Evolutionary conservation across 23 tunicate species (phyloP).

Genomic region (Halocynthia aurantium): DNA sequence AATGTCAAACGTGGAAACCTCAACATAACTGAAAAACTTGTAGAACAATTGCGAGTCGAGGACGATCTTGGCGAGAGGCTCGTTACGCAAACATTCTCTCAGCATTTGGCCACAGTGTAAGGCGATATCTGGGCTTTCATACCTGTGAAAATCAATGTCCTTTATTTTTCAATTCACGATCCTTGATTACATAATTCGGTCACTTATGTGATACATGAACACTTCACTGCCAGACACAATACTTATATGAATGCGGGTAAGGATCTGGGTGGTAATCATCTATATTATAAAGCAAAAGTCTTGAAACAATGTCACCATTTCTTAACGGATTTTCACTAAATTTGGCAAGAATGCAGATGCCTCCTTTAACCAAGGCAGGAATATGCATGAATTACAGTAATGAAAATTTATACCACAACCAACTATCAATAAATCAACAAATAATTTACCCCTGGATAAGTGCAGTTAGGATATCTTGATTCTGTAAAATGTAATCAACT

Average conservation of each 20-base stretch:
- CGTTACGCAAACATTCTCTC: slow-evolving; percentile 79
- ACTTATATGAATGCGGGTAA: no score
- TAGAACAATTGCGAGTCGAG: slow-evolving; percentile 51
- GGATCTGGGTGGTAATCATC: no score
- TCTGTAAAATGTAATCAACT: slow-evolving; percentile 26
- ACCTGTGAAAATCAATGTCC: slow-evolving; percentile 13
- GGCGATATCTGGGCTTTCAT: slow-evolving; percentile 79
- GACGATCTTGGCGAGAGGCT: slow-evolving; percentile 47
- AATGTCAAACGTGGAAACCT: slow-evolving; percentile 88
- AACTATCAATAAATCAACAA: neutral
- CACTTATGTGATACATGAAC: no score
- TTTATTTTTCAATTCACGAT: neutral
- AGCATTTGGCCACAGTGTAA: slow-evolving; percentile 86
- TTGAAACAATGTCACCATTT: no score
- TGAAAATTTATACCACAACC: no score
- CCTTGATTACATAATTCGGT: no score
- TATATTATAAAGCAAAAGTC: no score
- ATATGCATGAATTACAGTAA: no score
- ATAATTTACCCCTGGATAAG: slow-evolving; percentile 12
- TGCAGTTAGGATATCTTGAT: slow-evolving; percentile 7
- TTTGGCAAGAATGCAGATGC: no score
- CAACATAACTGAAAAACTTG: slow-evolving; percentile 83
- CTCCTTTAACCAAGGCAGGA: no score
- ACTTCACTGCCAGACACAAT: no score
- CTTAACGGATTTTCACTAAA: no score